Evolutionary conservation across 2,888 invertebrate species (phyloP).

Genomic region (Agapetus fuscipes): DNA sequence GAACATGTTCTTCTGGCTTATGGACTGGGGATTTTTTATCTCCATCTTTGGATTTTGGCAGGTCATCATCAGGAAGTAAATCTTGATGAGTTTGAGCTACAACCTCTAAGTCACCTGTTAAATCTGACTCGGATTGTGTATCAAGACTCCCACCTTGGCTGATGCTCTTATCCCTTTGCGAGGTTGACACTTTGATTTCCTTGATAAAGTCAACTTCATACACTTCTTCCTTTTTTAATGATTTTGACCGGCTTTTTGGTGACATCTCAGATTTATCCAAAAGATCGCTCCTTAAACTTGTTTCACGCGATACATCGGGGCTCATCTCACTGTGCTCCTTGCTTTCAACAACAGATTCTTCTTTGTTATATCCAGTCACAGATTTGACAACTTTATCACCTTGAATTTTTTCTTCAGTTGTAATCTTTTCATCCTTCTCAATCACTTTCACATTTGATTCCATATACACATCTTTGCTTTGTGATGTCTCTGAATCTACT

Average conservation of each 20-base stretch:
- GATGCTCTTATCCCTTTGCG: conserved; percentile 38
- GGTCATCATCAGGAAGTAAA: conserved; percentile 23
- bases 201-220: conserved; percentile 46
- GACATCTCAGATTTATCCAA: conserved; percentile 31
- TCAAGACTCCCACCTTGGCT: conserved; percentile 47
- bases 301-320: conserved; percentile 40
- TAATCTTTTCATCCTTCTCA: conserved; percentile 40
- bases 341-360: conserved; percentile 41
- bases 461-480: conserved; percentile 36
- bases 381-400: conserved; percentile 41
- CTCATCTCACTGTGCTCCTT: conserved; percentile 43
- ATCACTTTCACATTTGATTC: conserved; percentile 38
- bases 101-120: conserved; percentile 39
- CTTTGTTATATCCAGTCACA: conserved; percentile 39
- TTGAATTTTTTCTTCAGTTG: conserved; percentile 37
- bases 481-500: conserved; percentile 31
- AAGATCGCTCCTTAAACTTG: conserved; percentile 39
- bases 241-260: conserved; percentile 40
- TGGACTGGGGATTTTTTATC: conserved; percentile 32
- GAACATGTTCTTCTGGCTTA: conserved; percentile 37
- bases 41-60: conserved; percentile 23
- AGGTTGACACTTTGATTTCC: conserved; percentile 44
- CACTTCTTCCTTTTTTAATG: conserved; percentile 42
- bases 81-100: conserved; percentile 13
- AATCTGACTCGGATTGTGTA: conserved; percentile 47